A percentile compares a stretch with the other conserved stretches of the same genome.
Evolutionary conservation across 92 coral and sea anemone genomes (phyloP).

Genomic region (Paragorgia papillata): DNA sequence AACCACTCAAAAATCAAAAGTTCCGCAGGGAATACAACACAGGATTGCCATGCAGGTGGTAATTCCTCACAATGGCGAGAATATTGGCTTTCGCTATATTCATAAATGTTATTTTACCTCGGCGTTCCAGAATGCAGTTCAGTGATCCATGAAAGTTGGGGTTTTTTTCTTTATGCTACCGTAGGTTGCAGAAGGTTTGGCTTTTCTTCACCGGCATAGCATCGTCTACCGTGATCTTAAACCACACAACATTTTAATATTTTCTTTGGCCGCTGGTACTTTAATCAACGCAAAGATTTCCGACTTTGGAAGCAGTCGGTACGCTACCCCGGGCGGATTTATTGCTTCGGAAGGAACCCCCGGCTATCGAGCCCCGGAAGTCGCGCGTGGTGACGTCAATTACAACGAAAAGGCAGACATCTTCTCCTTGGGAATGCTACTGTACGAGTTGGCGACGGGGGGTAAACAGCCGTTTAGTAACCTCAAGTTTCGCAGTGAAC

Average conservation of each 20-base stretch:
- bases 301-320: conserved; percentile 92
- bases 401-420: conserved; percentile 90
- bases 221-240: conserved; percentile 96
- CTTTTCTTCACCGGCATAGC: conserved; percentile 80
- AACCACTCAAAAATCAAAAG: too few species aligned
- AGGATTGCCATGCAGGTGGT: too few species aligned
- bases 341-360: conserved; percentile 96
- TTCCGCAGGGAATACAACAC: too few species aligned
- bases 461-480: conserved; percentile 93
- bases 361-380: conserved; percentile 98
- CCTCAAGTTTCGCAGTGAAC: conserved; percentile 83
- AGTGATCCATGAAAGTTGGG: too few species aligned
- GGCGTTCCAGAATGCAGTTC: too few species aligned
- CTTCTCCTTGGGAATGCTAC: conserved; percentile 94
- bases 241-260: conserved; percentile 97
- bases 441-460: conserved; percentile 93
- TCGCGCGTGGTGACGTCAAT: conserved; percentile 85
- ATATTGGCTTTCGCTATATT: too few species aligned
- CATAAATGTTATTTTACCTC: too few species aligned
- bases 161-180: too few species aligned
- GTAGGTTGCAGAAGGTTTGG: conserved; percentile 91
- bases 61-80: too few species aligned
- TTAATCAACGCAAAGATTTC: conserved; percentile 94
- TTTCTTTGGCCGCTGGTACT: conserved; percentile 74
- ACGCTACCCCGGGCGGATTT: conserved; percentile 83